Conservation (phyloP, 2,113 vertebrate species). For the Limnothrissa miodon region DNA sequence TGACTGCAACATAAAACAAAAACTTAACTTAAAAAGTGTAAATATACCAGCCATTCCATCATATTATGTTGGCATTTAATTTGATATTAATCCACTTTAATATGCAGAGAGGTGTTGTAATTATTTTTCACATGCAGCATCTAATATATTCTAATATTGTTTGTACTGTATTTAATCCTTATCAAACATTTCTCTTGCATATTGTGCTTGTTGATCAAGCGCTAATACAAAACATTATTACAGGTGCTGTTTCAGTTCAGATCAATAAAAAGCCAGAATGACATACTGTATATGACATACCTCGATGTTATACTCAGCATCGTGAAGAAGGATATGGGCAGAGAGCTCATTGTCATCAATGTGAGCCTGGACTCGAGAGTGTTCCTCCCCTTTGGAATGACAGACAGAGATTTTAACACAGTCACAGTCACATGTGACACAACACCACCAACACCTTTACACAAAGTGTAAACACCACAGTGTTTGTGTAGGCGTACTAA, state of each 20-base stretch:
- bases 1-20: not conserved
- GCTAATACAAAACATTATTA: not conserved
- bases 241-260: not conserved
- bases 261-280: not conserved
- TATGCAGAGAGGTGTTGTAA: not conserved
- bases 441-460: not conserved
- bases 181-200: not conserved
- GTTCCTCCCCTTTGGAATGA: slow-evolving; percentile 79
- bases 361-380: slow-evolving; percentile 90
- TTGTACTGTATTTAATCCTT: not conserved
- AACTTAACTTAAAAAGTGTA: not conserved
- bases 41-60: not conserved
- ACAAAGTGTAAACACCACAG: not conserved
- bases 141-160: not conserved
- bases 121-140: not conserved
- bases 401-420: not conserved
- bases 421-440: not conserved
- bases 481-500: not conserved
- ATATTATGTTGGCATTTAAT: not conserved
- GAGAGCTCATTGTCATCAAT: slow-evolving; percentile 88
- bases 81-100: not conserved
- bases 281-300: slow-evolving; percentile 56
- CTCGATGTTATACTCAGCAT: slow-evolving; percentile 89
- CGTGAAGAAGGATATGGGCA: slow-evolving; percentile 83
- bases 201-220: not conserved